phyloP scores from a whole-genome alignment of 2,797 vertebrate species.

The Sebastes iracundus region DNA sequence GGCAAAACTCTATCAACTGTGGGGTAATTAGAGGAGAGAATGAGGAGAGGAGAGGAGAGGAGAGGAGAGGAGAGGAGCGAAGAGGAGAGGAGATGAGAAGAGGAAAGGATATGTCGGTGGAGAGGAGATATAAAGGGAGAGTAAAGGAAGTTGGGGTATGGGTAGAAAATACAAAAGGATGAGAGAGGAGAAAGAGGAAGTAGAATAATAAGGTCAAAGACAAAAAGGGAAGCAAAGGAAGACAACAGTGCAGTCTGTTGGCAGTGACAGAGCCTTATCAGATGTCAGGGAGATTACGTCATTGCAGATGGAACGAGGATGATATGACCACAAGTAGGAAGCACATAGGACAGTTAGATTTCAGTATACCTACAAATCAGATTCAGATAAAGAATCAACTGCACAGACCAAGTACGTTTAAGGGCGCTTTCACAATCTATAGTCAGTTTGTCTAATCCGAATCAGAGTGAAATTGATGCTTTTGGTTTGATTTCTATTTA shows the following conservation, averaged over 20 bases:
- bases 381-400: no score
- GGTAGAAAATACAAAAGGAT: conserved; percentile 14
- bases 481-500: no score
- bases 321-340: background rate
- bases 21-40: conserved; percentile 56
- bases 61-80: conserved; percentile 27
- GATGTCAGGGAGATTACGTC: conserved; percentile 17
- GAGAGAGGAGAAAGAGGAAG: conserved; percentile 7
- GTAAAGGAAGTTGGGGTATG: background rate
- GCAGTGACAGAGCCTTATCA: background rate
- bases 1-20: conserved; percentile 58
- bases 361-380: background rate
- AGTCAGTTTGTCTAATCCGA: no score
- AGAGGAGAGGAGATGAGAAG: background rate
- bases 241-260: background rate
- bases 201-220: background rate
- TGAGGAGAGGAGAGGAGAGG: conserved; percentile 35
- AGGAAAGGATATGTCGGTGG: conserved; percentile 4
- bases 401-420: no score
- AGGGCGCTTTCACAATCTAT: no score
- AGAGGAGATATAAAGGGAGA: conserved; percentile 7
- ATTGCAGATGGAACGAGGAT: conserved; percentile 8
- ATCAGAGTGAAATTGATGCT: no score
- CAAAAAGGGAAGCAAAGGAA: background rate
- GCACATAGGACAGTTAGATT: background rate